phyloP scores from a whole-genome alignment of 2,888 invertebrate genomes.

The Lepidocyrtinus sp. region DNA sequence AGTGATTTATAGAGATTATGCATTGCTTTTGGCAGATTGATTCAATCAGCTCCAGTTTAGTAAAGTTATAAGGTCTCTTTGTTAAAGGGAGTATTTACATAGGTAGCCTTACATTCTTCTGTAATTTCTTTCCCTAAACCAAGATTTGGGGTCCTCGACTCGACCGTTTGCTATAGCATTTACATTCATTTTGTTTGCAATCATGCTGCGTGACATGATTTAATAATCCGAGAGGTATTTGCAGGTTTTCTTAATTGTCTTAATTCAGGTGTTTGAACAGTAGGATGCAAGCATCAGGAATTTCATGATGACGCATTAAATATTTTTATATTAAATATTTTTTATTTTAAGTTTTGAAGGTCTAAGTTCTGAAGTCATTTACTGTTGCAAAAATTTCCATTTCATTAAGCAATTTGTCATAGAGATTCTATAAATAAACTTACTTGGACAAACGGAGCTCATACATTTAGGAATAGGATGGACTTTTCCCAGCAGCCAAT shows the following conservation, averaged over 20 bases:
- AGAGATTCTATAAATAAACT: too few relatives aligned
- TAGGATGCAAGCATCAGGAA: not conserved
- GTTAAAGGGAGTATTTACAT: too few relatives aligned
- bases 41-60: conserved; percentile 38
- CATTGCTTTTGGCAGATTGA: conserved; percentile 1
- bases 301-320: not conserved
- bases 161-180: not conserved
- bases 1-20: conserved; percentile 8
- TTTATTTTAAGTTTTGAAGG: not conserved
- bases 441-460: too few relatives aligned
- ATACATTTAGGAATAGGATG: too few relatives aligned
- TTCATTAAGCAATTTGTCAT: too few relatives aligned
- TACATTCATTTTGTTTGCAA: not conserved
- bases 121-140: not conserved
- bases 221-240: conserved; percentile 9
- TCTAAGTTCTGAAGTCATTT: too few relatives aligned
- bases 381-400: too few relatives aligned
- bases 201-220: conserved; percentile 35
- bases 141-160: not conserved
- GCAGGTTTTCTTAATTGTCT: not conserved
- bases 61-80: too few relatives aligned
- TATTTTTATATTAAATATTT: not conserved
- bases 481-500: conserved; percentile 46
- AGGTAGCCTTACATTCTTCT: too few relatives aligned
- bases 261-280: too few relatives aligned